These are phyloP conservation scores for Leucozona laternaria DNA, from an alignment of 2,888 invertebrate genomes.

Conservation along the genomic window DNA sequence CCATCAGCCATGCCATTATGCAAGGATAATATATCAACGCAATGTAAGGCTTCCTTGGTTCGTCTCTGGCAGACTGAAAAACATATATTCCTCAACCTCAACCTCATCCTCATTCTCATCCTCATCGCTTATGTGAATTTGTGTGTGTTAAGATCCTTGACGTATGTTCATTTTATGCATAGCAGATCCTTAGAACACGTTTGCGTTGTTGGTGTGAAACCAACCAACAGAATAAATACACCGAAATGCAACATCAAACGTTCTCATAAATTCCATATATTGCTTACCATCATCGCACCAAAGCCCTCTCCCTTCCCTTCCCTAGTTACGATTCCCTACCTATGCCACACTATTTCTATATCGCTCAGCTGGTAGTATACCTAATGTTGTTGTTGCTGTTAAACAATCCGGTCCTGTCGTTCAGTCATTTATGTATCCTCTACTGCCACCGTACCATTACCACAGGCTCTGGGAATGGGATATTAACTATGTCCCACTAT, in stretches of 20 bases:
- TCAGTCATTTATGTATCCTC: conserved; percentile 68
- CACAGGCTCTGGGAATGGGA: conserved; percentile 48
- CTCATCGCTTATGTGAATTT: neutral
- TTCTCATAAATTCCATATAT: conserved; percentile 62
- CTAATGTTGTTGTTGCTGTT: conserved; percentile 10
- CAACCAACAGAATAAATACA: conserved; percentile 61
- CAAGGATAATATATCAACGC: conserved; percentile 71
- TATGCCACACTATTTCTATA: neutral
- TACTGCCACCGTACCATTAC: neutral
- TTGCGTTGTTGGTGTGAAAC: conserved; percentile 65
- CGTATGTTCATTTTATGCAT: conserved; percentile 73
- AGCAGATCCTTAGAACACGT: conserved; percentile 65
- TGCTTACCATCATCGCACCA: conserved; percentile 14
- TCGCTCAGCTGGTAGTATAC: too few species aligned
- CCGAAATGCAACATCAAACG: conserved; percentile 72
- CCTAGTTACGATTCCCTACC: too few species aligned
- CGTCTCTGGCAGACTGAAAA: conserved; percentile 73
- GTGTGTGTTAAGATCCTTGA: conserved; percentile 70
- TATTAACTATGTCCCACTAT: conserved; percentile 66
- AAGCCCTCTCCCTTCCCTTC: neutral
- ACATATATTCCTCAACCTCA: conserved; percentile 17
- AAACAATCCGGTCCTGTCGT: conserved; percentile 60
- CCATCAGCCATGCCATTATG: conserved; percentile 29
- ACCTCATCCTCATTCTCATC: neutral
- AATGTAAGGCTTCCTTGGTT: conserved; percentile 66